phyloP scores from a whole-genome alignment of 2,888 invertebrate genomes.

The Cephus rjabovi region DNA sequence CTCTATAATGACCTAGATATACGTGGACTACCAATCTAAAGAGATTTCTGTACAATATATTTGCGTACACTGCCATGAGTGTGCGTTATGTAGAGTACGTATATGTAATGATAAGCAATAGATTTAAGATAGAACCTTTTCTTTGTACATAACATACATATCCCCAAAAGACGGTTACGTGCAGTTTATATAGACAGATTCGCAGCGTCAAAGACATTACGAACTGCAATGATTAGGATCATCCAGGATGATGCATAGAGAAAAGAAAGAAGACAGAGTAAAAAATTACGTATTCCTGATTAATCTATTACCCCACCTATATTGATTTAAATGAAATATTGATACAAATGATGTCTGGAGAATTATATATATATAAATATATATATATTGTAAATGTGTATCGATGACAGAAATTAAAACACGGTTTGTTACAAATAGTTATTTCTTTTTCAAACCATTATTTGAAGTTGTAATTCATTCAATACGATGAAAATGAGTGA shows the following conservation, averaged over 20 bases:
- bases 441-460: neutral
- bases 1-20: slow-evolving; percentile 14
- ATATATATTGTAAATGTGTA: slow-evolving; percentile 66
- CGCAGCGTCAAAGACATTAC: slow-evolving; percentile 39
- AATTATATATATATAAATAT: slow-evolving; percentile 44
- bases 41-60: slow-evolving; percentile 21
- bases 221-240: slow-evolving; percentile 8
- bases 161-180: slow-evolving; percentile 51
- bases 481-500: neutral
- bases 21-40: slow-evolving; percentile 11
- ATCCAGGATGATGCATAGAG: slow-evolving; percentile 18
- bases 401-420: slow-evolving; percentile 63
- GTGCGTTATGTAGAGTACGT: slow-evolving; percentile 22
- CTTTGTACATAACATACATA: slow-evolving; percentile 66
- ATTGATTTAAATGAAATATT: slow-evolving; percentile 49
- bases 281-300: slow-evolving; percentile 22
- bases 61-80: slow-evolving; percentile 11
- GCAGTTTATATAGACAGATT: slow-evolving; percentile 49
- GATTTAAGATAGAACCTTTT: slow-evolving; percentile 30
- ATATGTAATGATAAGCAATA: slow-evolving; percentile 29
- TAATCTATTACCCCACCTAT: slow-evolving; percentile 52
- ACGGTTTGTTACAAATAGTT: slow-evolving; percentile 61
- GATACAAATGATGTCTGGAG: slow-evolving; percentile 51
- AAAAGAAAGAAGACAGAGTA: slow-evolving; percentile 10
- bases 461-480: neutral